Evolutionary conservation across 2,888 invertebrate genomes (phyloP), one percentile per base, ranked within the genome.

Genomic region (Anaspis maculata): DNA sequence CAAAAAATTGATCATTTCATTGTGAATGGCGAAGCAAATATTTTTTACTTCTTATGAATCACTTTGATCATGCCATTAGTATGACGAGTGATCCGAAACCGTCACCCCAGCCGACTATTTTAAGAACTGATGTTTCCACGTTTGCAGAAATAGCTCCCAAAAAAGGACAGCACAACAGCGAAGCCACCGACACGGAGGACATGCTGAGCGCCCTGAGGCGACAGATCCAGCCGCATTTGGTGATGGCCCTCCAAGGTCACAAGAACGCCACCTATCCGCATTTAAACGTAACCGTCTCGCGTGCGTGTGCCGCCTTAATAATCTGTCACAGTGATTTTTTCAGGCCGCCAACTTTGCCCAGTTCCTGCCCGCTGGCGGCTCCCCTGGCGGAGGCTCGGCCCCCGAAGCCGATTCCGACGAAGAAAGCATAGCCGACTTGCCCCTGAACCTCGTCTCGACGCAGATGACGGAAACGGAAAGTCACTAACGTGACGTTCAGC

Each of bases 161-260:
- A 44, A 47, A 48, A 15, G 43, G 36, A n/a, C n/a, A n/a, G n/a
- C 48, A 46, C 13, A 69, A 11, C 64, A 66, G 53, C 51, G 53
- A 54, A 41, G 34, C 49, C 34, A 42, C 59, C 10, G 54, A 65
- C 42, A 61, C 57, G 45, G 79, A 79, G 48, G 79, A 79, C 26
- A 79, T 82, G 73, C 63, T 82, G 51, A 76, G 74, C 27, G 82
- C 81, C 27, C 66, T 82, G 46, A 70, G 83, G 7, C 68, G 78
- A 12, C 79, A 79, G 60, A 71, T 82, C 47, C 81, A 81, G 56
- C 82, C 82, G 33, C 81, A 82, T 57, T 63, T 81, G 36, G 72
- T 77, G 58, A 74, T 77, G 68, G 77, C 77, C 5, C 67, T 77
- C 34, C 69, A 76, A 49, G 72, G 74, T 30, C 74, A 73, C 41